Evolutionary conservation across 2,797 vertebrate genomes (phyloP).

Genomic region (Knipowitschia caucasica): DNA sequence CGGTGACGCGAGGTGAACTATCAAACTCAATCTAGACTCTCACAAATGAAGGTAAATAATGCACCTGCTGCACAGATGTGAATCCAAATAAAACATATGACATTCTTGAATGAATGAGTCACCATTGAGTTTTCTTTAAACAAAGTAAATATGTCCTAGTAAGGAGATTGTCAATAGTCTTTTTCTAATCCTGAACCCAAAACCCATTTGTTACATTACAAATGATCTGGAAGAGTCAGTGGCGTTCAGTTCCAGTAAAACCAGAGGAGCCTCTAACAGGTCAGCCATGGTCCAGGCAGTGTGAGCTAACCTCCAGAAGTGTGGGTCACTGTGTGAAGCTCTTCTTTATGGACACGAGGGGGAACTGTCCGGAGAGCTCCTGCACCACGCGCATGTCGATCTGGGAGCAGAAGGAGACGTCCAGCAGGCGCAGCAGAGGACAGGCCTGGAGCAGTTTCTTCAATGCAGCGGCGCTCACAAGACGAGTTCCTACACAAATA

Average conservation of each 20-base stretch:
- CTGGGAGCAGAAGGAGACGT: constrained; percentile 98
- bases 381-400: constrained; percentile 89
- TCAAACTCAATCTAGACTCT: constrained; percentile 11
- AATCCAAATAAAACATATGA: not conserved
- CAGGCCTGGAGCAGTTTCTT: constrained; percentile 92
- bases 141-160: not conserved
- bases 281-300: constrained; percentile 32
- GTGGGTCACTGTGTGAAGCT: constrained; percentile 92
- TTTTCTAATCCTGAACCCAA: constrained; percentile 39
- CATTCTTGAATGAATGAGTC: not conserved
- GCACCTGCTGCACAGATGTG: constrained; percentile 15
- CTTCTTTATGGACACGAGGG: constrained; percentile 93
- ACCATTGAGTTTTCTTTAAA: not conserved
- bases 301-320: constrained; percentile 27
- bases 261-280: constrained; percentile 17
- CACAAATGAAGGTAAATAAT: constrained; percentile 1
- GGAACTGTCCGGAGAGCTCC: constrained; percentile 87
- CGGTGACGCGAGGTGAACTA: constrained; percentile 23
- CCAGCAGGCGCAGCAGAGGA: constrained; percentile 86
- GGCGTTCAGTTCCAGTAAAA: constrained; percentile 19
- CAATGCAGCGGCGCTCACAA: constrained; percentile 88
- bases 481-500: constrained; percentile 83
- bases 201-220: constrained; percentile 15
- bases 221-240: constrained; percentile 22
- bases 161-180: constrained; percentile 29